These are phyloP conservation scores for Theristus sp. DNA, from an alignment of 2,888 invertebrate species.

Conservation along the genomic window DNA sequence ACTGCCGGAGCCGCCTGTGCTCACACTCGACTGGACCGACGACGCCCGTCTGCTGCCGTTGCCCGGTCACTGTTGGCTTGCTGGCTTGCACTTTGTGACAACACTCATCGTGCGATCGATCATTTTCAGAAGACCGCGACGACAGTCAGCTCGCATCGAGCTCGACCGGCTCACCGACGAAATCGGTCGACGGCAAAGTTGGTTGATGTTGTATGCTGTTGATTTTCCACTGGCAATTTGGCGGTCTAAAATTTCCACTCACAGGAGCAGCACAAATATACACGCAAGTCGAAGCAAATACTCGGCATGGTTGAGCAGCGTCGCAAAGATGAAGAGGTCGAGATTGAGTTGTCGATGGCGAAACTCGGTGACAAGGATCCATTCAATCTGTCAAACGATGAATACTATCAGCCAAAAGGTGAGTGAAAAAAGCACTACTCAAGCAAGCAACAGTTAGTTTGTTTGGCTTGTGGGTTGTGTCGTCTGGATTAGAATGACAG, in stretches of 20 bases:
- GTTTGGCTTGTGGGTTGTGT: too few relatives aligned
- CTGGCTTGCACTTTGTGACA: too few relatives aligned
- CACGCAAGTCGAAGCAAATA: conserved; percentile 28
- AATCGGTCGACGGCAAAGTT: conserved; percentile 11
- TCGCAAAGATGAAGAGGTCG: conserved; percentile 5
- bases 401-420: conserved; percentile 67
- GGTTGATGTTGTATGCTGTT: too few relatives aligned
- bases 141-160: not conserved
- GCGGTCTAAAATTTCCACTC: too few relatives aligned
- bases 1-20: conserved; percentile 73
- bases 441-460: too few relatives aligned
- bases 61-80: conserved; percentile 11
- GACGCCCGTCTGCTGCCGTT: conserved; percentile 3
- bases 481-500: too few relatives aligned
- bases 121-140: too few relatives aligned
- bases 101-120: too few relatives aligned
- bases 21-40: conserved; percentile 65
- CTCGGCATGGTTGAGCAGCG: conserved; percentile 25
- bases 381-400: conserved; percentile 92
- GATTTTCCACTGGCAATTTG: too few relatives aligned
- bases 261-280: conserved; percentile 9
- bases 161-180: conserved; percentile 7
- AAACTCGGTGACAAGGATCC: conserved; percentile 55
- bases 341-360: not conserved
- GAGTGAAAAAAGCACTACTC: too few relatives aligned